Evolutionary conservation across 2,113 vertebrate genomes (phyloP), one percentile per base, ranked within the genome.

Genomic region (Clarias macrocephalus): DNA sequence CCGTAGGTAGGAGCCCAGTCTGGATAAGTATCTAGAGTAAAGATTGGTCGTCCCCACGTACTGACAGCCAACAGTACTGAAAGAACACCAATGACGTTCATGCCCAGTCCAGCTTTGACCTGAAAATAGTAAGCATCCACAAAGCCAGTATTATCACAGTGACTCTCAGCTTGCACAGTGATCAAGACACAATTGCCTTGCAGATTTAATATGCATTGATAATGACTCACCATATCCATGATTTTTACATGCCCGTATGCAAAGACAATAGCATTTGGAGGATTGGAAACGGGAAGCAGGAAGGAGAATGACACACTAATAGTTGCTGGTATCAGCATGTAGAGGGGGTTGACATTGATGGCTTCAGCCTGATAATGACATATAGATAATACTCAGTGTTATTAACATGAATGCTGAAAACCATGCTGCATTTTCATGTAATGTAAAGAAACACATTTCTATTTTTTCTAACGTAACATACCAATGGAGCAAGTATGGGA

Each of bases 51-150:
- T 1, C 95, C 97, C 97, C 97, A 99, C 0, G 96, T 97, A 63
- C 92, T 94, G 54, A 97, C 92, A 52, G 92, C 97, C 66, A 99
- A 88, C 92, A 99, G 93, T 72, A 97, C 96, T 11, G 95, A 92
- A 23, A 96, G 95, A 79, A 98, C 92, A 79, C 97, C 96, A 0
- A 99, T 93, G 62, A 98, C 91, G 21, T 99, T 99, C 85, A 97
- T 91, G 0, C 97, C 97, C 87, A 98, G 92, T 82, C 98, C 98
- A 79, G 97, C 97, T 94, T 99, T 99, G 66, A 98, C 96, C 98
- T 99, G 91, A 79, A 94, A 83, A 11, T 87, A 85, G 18, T 87
- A 70, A 65, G 3, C 73, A 86, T 72, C 37, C 59, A 89, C 21
- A 11, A 82, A 15, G 16, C 2, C 10, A 33, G 10, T 21, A 82